Conservation (phyloP, 2,113 vertebrate genomes). For the Ictalurus punctatus region DNA sequence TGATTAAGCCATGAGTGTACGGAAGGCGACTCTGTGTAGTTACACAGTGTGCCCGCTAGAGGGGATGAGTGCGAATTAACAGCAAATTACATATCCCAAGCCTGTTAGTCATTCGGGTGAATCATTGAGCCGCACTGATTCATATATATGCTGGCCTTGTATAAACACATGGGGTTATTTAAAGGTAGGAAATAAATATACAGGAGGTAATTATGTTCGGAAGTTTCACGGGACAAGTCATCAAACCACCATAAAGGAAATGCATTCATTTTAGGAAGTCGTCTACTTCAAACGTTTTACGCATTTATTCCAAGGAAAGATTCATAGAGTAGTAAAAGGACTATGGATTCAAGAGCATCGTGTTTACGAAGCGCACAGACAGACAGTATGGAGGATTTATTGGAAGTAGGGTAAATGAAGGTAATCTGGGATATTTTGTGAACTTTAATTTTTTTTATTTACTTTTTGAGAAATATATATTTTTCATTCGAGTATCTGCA, state of each 20-base stretch:
- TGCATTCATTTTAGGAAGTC: slow-evolving; percentile 31
- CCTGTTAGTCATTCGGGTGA: slow-evolving; percentile 70
- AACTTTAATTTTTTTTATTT: no score
- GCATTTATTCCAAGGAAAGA: slow-evolving; percentile 16
- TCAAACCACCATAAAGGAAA: slow-evolving; percentile 45
- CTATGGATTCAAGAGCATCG: background rate
- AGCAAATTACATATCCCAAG: slow-evolving; percentile 64
- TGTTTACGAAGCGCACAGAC: background rate
- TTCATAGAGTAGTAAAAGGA: background rate
- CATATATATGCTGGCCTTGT: slow-evolving; percentile 54
- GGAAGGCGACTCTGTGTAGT: background rate
- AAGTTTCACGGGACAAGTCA: slow-evolving; percentile 47
- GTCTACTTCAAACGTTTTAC: slow-evolving; percentile 8
- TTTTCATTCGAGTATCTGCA: background rate
- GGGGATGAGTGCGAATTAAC: slow-evolving; percentile 41
- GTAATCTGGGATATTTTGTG: no score
- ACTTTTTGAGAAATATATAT: no score
- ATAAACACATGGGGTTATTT: slow-evolving; percentile 64
- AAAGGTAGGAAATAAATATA: slow-evolving; percentile 60
- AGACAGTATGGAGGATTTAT: background rate
- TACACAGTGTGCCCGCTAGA: slow-evolving; percentile 30
- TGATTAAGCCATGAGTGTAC: slow-evolving; percentile 29
- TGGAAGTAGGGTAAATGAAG: background rate
- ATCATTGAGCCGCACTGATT: slow-evolving; percentile 67
- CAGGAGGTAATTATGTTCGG: slow-evolving; percentile 45